Conservation (phyloP, 2,888 invertebrate species). For the Drosophila colorata region DNA sequence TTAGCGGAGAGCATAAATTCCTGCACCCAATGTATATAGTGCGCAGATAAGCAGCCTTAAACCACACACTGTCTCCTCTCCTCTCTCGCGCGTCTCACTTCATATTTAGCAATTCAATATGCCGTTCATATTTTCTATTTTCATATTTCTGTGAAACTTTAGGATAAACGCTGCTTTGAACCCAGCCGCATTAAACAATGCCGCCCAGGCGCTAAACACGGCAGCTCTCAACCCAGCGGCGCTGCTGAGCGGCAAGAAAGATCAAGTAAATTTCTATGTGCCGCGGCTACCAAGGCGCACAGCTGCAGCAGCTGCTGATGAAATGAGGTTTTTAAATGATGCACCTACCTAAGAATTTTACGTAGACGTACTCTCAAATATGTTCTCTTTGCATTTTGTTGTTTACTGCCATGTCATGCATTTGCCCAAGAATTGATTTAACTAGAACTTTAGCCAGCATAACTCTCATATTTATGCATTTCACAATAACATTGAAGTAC, state of each 20-base stretch:
- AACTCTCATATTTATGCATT: constrained; percentile 22
- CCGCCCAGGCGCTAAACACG: constrained; percentile 79
- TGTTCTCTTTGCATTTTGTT: constrained; percentile 57
- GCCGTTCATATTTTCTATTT: constrained; percentile 41
- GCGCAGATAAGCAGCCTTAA: no score
- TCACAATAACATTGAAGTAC: constrained; percentile 27
- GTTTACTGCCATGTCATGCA: constrained; percentile 50
- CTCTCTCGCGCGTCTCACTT: constrained; percentile 13
- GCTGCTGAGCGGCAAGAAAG: constrained; percentile 80
- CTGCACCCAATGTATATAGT: no score
- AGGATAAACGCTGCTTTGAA: constrained; percentile 81
- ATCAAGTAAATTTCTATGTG: constrained; percentile 82
- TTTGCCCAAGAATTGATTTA: constrained; percentile 38
- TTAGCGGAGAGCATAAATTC: no score
- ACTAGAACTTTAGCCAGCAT: constrained; percentile 27
- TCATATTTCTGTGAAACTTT: constrained; percentile 52
- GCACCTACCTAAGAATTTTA: constrained; percentile 26
- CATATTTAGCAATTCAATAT: constrained; percentile 30
- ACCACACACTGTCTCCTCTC: background rate
- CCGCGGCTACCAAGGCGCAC: constrained; percentile 80
- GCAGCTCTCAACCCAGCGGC: constrained; percentile 80
- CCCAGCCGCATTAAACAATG: constrained; percentile 79
- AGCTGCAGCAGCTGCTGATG: constrained; percentile 64
- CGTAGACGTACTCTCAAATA: constrained; percentile 17
- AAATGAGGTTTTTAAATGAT: constrained; percentile 80